Percentiles rank a stretch among this genome's conserved stretches.
phyloP scores from a whole-genome alignment of 2,113 vertebrate genomes.

The Isurus oxyrinchus region DNA sequence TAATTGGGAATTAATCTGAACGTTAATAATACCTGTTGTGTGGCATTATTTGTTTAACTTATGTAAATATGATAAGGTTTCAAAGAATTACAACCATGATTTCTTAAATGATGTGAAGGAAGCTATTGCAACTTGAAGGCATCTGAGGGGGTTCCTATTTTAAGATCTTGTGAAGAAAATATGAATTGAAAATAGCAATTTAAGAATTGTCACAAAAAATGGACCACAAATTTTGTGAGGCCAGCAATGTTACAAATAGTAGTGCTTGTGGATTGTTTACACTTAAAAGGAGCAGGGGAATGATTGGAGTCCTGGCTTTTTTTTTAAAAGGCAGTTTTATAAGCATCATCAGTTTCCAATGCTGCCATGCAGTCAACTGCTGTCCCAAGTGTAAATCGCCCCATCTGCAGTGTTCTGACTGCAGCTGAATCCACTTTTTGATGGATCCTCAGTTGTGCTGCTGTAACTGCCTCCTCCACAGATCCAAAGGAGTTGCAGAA shows the following conservation, averaged over 20 bases:
- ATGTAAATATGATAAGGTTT: background rate
- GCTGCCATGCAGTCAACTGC: background rate
- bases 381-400: background rate
- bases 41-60: background rate
- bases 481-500: background rate
- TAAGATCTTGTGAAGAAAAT: background rate
- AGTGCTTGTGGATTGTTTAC: too few relatives aligned
- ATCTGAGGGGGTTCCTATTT: background rate
- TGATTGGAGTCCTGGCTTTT: background rate
- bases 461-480: background rate
- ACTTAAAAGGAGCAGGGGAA: background rate
- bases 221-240: background rate
- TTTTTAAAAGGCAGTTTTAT: background rate
- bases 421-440: background rate
- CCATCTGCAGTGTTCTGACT: background rate
- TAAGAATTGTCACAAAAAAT: background rate
- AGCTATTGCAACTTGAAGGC: background rate
- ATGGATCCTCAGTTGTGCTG: background rate
- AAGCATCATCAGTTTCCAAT: background rate
- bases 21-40: background rate
- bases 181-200: background rate
- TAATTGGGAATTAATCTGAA: background rate
- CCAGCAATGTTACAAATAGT: background rate
- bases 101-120: background rate
- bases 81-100: background rate